Evolutionary conservation across 2,797 vertebrate genomes (phyloP), one percentile per base, ranked within the genome.

Genomic region (Myripristis jacobus): DNA sequence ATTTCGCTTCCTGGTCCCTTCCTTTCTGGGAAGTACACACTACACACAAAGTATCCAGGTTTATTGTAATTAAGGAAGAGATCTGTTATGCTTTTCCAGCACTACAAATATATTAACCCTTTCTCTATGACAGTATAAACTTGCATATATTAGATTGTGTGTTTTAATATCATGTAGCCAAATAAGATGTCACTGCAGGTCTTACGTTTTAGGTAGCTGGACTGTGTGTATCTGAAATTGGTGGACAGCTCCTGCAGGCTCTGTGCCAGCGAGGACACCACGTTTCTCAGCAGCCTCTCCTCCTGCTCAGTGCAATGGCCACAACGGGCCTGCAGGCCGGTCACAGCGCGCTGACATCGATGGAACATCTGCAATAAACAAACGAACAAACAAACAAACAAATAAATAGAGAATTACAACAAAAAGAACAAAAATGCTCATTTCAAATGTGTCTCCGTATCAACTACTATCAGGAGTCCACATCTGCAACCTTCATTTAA

Each of bases 181-280:
- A 15, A 43, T 43, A 16, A 43, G n/a, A 36, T 36, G 34, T 16
- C 41, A 4, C 10, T 66, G 54, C 47, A n/a, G n/a, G 11, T 52
- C 95, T 95, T 94, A 99, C 98, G 96, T 94, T 97, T 97, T 80
- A 99, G 92, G 94, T 99, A 99, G 92, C 94, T 89, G 22, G 97
- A 98, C 92, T 99, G 98, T 11, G 97, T 96, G 62, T 96, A 95
- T 84, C 98, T 95, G 82, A 99, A 99, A 91, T 89, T 94, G 85
- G 84, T 95, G 77, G 98, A 99, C 6, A 99, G 94, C 2, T 98
- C 97, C 93, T 99, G 98, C 66, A 99, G 95, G 66, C 94, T 95
- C 82, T 98, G 97, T 0, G 98, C 98, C 89, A 99, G 86, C 9
- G 96, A 97, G 55, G 95, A 96, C 48, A 99, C 96, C 80, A 99